Percentiles rank a stretch among this genome's conserved stretches.
Evolutionary conservation across 2,888 invertebrate genomes (phyloP).

Genomic region (Cataglyphis altisquamis): DNA sequence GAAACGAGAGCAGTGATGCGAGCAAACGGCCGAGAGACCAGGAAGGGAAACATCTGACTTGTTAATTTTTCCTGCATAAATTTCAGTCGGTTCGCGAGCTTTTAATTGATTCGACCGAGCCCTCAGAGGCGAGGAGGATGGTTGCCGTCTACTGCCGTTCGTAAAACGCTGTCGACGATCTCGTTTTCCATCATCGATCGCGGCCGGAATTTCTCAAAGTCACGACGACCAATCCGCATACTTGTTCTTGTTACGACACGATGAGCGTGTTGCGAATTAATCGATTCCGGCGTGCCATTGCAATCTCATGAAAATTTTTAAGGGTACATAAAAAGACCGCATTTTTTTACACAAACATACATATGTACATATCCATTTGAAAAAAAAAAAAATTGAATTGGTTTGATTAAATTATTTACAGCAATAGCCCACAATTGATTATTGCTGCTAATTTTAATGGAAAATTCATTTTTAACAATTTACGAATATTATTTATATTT

Average conservation of each 20-base stretch:
- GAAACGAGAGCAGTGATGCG: conserved; percentile 31
- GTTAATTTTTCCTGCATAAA: conserved; percentile 85
- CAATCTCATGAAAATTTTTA: conserved; percentile 24
- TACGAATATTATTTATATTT: conserved; percentile 16
- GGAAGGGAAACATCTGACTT: conserved; percentile 83
- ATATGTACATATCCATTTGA: background rate
- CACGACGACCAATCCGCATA: conserved; percentile 59
- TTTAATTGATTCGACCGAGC: conserved; percentile 81
- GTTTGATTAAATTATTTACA: background rate
- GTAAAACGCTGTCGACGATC: conserved; percentile 43
- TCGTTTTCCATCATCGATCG: conserved; percentile 55
- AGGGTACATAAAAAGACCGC: background rate
- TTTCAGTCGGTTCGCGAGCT: conserved; percentile 78
- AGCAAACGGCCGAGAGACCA: conserved; percentile 38
- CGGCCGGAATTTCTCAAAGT: conserved; percentile 57
- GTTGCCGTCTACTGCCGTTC: conserved; percentile 14
- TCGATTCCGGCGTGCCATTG: conserved; percentile 38
- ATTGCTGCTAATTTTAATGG: background rate
- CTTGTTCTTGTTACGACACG: conserved; percentile 48
- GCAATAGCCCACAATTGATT: background rate
- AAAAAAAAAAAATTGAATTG: background rate
- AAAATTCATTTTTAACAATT: conserved; percentile 12
- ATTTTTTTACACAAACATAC: background rate
- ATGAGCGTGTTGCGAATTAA: conserved; percentile 47
- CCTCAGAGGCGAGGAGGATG: conserved; percentile 21